These are phyloP conservation scores for Calcarius ornatus DNA, from an alignment of 2,113 vertebrate species.

Conservation along the genomic window DNA sequence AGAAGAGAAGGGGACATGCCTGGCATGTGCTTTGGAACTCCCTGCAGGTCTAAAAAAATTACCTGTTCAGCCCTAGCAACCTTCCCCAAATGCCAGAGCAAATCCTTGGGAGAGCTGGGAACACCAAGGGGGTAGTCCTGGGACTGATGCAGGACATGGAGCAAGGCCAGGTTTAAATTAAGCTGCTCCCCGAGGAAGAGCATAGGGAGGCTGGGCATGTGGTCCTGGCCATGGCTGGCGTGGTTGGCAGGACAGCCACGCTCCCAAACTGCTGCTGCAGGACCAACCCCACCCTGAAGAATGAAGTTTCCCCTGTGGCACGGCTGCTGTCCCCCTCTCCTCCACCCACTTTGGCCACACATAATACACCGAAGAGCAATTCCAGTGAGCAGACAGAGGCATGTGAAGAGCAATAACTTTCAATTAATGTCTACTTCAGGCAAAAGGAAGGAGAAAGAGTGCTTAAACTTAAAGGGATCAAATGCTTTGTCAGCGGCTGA, in stretches of 20 bases:
- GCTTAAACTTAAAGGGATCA: not conserved
- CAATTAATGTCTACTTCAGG: not conserved
- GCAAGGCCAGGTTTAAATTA: not conserved
- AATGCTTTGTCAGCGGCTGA: not conserved
- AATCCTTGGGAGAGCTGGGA: not conserved
- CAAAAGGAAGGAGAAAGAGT: not conserved
- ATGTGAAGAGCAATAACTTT: not conserved
- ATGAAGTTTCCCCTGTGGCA: accelerated
- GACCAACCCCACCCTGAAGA: not conserved
- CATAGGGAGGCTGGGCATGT: accelerated
- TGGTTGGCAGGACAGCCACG: accelerated
- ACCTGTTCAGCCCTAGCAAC: not conserved
- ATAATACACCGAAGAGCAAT: not conserved
- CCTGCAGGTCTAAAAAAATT: not conserved
- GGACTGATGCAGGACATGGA: not conserved
- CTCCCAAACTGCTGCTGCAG: not conserved
- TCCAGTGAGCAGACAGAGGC: not conserved
- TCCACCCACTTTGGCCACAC: not conserved
- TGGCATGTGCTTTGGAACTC: not conserved
- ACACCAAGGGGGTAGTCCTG: not conserved
- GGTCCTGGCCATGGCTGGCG: not conserved
- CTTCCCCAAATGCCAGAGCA: not conserved
- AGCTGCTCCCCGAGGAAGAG: not conserved
- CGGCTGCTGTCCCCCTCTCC: not conserved
- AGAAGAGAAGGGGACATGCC: not conserved